These are phyloP conservation scores for Conus betulinus DNA, from an alignment of 1,140 invertebrate species.

Conservation along the genomic window DNA sequence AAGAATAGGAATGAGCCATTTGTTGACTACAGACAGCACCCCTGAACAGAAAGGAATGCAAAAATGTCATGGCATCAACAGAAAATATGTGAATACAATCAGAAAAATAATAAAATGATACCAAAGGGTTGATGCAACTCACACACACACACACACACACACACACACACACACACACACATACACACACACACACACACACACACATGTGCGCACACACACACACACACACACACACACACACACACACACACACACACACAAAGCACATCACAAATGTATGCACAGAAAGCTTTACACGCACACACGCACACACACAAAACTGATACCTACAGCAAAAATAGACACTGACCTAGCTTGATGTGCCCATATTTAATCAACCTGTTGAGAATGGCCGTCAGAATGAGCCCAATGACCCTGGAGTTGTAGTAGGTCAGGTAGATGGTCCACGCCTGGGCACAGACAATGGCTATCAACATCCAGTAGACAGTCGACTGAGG, in stretches of 20 bases:
- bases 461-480: conserved; percentile 87
- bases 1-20: too few relatives aligned
- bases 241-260: neutral
- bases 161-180: too few relatives aligned
- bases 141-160: too few relatives aligned
- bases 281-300: neutral
- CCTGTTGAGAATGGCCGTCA: conserved; percentile 92
- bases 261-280: too few relatives aligned
- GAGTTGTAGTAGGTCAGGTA: conserved; percentile 99
- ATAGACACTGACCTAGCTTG: conserved; percentile 87
- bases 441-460: conserved; percentile 90
- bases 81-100: too few relatives aligned
- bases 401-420: conserved; percentile 91
- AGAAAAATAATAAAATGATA: too few relatives aligned
- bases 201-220: neutral
- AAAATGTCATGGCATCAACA: too few relatives aligned
- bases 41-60: too few relatives aligned
- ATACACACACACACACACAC: neutral
- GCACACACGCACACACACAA: neutral
- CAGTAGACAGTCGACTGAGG: conserved; percentile 75
- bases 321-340: neutral
- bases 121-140: neutral
- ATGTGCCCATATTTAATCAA: conserved; percentile 90
- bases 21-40: too few relatives aligned
- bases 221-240: neutral